These are phyloP conservation scores for Baccha elongata DNA, from an alignment of 2,888 invertebrate species.

Conservation along the genomic window DNA sequence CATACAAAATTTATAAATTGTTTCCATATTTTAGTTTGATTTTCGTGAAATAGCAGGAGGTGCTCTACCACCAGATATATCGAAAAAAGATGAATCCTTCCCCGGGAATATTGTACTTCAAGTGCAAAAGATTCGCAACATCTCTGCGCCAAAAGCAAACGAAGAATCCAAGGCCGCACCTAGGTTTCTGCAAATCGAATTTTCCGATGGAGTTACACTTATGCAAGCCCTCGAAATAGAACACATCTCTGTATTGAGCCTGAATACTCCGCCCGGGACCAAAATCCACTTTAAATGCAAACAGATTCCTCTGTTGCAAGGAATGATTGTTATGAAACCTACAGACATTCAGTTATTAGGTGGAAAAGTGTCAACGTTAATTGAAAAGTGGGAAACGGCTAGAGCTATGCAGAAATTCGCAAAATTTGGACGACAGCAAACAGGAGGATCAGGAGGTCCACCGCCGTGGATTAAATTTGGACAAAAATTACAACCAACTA, in stretches of 20 bases:
- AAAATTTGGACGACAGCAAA: conserved; percentile 77
- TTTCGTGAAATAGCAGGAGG: conserved; percentile 91
- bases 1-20: not conserved
- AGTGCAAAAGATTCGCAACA: conserved; percentile 93
- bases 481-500: conserved; percentile 86
- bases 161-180: conserved; percentile 93
- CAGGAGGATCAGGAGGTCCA: conserved; percentile 88
- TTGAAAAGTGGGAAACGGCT: conserved; percentile 94
- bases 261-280: conserved; percentile 95
- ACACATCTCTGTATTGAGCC: conserved; percentile 87
- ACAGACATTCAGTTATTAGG: conserved; percentile 89
- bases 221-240: conserved; percentile 91
- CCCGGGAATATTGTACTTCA: conserved; percentile 89
- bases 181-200: conserved; percentile 90
- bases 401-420: conserved; percentile 86
- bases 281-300: conserved; percentile 86
- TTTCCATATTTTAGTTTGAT: conserved; percentile 83
- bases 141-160: conserved; percentile 94
- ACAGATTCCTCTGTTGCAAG: conserved; percentile 86
- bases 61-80: conserved; percentile 87
- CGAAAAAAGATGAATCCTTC: conserved; percentile 83
- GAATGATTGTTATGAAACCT: conserved; percentile 88
- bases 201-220: conserved; percentile 92
- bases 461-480: conserved; percentile 98
- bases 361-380: conserved; percentile 91